Evolutionary conservation across 2,113 vertebrate species (phyloP), one percentile per base, ranked within the genome.

Genomic region (Sarotherodon lohbergeri): DNA sequence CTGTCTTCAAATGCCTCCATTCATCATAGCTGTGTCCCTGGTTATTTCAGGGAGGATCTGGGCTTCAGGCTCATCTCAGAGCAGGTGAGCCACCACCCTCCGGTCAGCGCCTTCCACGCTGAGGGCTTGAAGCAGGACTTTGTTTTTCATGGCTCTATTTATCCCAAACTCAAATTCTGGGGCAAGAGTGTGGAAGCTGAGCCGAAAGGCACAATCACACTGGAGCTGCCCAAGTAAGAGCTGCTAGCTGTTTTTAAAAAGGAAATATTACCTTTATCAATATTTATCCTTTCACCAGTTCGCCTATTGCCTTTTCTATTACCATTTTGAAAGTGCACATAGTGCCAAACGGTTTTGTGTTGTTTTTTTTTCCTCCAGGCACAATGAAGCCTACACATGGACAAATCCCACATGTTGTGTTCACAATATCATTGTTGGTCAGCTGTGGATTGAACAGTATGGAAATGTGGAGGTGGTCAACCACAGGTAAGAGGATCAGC

Each of bases 111-210:
- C 86, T 99, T 99, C 95, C 98, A 99, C 13, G 98, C 98, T 1
- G 98, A 99, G 95, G 98, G 99, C 13, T 92, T 99, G 85, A 96
- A 97, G 92, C 97, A 97, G 1, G 98, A 99, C 93, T 99, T 99
- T 94, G 96, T 98, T 71, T 99, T 99, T 92, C 98, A 99, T 59
- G 99, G 99, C 71, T 99, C 99, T 36, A 98, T 99, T 92, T 99
- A 99, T 89, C 99, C 99, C 57, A 99, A 99, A 95, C 98, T 99
- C 39, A 99, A 99, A 92, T 99, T 99, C 94, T 99, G 98, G 99
- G 99, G 99, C 5, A 99, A 99, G 93, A 99, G 98, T 0, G 98
- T 99, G 82, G 98, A 99, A 95, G 99, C 99, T 0, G 99, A 99
- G 86, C 99, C 99, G 1, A 99, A 97, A 95, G 99, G 99, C 83